Base-by-base conservation (phyloP, 1,140 invertebrate genomes). In the Drosophila watanabei region DNA sequence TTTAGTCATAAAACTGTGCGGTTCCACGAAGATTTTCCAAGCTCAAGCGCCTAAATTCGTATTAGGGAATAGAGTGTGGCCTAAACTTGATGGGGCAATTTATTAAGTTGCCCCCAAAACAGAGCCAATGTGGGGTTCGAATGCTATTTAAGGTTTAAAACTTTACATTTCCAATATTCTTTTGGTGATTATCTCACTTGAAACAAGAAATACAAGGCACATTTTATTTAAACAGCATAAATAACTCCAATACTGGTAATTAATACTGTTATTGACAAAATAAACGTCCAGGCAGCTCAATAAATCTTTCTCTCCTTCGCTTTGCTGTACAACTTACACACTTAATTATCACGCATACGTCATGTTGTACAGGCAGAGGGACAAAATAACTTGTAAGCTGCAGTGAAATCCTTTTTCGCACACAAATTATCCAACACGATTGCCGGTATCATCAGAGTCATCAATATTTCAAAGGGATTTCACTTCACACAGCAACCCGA, bases 1-100 rank as follows among this genome's bases (percentile, higher is more conserved):
- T 85, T 85, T 78, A 80, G 82, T 37, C 32, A 54, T 61, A 62
- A 65, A 65, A 62, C 43, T 41, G 51, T 58, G 65, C 52, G 70
- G 70, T 51, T 24, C n/a, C 56, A 61, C 20, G 13, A 62, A 30
- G 54, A 56, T 13, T n/a, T 11, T 18, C 58, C 20, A 4, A 14
- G n/a, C 64, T 62, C 33, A 48, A 58, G 30, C 33, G 13, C 11
- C 72, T 60, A 72, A n/a, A 30, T 28, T 37, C 45, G 32, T 39
- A 35, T 24, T 18, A 35, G 57, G n/a, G 41, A 33, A 43, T 32
- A 59, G 28, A 64, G 14, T 14, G 13, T 56, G 49, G 56, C 16
- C 14, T 20, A 16, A 28, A 28, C 5, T 43, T 58, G 11, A 18
- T 6, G 13, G 13, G 16, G 11, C 14, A 33, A 33, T 24, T 18